Base-by-base conservation (phyloP, 92 coral and sea anemone species). In the Paramuricea clavata region DNA sequence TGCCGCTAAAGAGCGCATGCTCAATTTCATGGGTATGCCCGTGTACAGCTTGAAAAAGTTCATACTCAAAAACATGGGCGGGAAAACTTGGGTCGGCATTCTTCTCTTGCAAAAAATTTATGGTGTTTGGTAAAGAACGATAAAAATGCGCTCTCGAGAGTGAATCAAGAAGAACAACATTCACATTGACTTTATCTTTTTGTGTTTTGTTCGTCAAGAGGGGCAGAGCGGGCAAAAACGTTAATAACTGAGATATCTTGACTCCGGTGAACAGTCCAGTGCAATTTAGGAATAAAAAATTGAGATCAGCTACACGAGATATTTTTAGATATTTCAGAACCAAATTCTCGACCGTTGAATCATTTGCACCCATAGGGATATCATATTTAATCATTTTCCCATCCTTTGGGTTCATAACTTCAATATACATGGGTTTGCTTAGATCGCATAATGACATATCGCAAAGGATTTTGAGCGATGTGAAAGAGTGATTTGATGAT, bases 81-180 rank as follows among this genome's bases (percentile, higher is more conserved):
- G 47, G 59, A 30, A 43, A 26, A 42, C 56, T 49, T 23, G 39
- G 43, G 67, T 83, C 35, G 2, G 12, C 54, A 69, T 49, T 71
- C 21, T 39, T 41, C 21, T 47, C 50, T 33, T 61, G 81, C 19
- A 83, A 71, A 59, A 19, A 57, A 1, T 71, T 78, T 5, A 83
- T 81, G 6, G 87, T 83, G 31, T 83, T 50, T 28, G 87, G 87
- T 26, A 83, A 76, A 6, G 87, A 83, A 28, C 87, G 87, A 70
- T 83, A 83, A 52, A 83, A 83, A 60, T 83, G 87, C 27, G 87
- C 80, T 17, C 87, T 56, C 8, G 87, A 83, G 4, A 83, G 62
- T 0, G 87, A 83, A 34, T 83, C 87, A 8, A 83, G 56, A 11
- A 83, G 35, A 12, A 69, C 27, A 15, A 83, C 39, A 69, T 83